phyloP scores from a whole-genome alignment of 30 jellyfish, hydroid and myxozoan genomes.

The Hydra vulgaris region DNA sequence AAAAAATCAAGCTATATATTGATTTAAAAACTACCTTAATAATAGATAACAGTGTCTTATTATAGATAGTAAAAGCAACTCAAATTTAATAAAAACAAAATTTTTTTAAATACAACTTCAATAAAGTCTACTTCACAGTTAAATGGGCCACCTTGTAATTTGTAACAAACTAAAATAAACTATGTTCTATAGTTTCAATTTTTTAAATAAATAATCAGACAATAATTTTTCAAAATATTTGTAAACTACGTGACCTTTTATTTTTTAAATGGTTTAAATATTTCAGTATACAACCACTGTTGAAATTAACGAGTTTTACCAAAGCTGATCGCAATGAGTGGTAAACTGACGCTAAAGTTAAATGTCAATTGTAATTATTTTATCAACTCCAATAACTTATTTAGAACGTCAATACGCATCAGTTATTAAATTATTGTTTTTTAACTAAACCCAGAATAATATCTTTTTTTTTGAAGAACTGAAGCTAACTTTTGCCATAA shows the following conservation, averaged over 20 bases:
- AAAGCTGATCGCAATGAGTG: background rate
- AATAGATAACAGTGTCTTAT: too few relatives aligned
- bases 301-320: background rate
- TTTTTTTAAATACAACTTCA: too few relatives aligned
- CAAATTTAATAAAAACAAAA: too few relatives aligned
- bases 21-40: too few relatives aligned
- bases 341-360: background rate
- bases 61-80: too few relatives aligned
- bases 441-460: background rate
- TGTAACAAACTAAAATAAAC: too few relatives aligned
- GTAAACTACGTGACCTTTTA: background rate
- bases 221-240: background rate
- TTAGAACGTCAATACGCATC: background rate
- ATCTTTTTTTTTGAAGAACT: background rate
- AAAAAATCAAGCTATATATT: too few relatives aligned
- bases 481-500: background rate
- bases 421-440: background rate
- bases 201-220: background rate
- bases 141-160: too few relatives aligned
- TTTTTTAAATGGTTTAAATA: background rate
- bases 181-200: background rate
- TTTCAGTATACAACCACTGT: background rate
- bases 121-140: too few relatives aligned
- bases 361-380: background rate
- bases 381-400: background rate